Percentiles rank a stretch among this genome's conserved stretches.
These are phyloP conservation scores for Danaus melanippus DNA, from an alignment of 1,140 invertebrate species.

Conservation along the genomic window DNA sequence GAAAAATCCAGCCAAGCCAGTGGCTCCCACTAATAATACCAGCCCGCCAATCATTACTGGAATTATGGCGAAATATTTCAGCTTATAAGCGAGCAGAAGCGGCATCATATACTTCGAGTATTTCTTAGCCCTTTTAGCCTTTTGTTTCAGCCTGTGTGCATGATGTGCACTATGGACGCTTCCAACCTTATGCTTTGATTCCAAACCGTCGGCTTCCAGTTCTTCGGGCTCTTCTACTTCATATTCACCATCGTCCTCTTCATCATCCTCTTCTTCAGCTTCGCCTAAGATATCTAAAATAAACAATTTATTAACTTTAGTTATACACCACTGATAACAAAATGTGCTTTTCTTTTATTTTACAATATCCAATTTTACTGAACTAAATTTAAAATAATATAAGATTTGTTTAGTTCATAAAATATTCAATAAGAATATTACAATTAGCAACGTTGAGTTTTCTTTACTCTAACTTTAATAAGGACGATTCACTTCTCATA, in stretches of 20 bases:
- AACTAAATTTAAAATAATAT: no score
- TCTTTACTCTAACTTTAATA: no score
- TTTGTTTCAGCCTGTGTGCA: slow-evolving; percentile 33
- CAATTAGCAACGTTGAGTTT: no score
- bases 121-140: slow-evolving; percentile 72
- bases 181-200: slow-evolving; percentile 39
- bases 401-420: no score
- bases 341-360: no score
- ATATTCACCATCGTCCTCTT: slow-evolving; percentile 47
- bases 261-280: slow-evolving; percentile 48
- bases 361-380: no score
- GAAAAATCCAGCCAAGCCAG: slow-evolving; percentile 86
- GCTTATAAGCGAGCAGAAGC: slow-evolving; percentile 83
- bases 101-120: slow-evolving; percentile 81
- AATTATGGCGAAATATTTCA: slow-evolving; percentile 85
- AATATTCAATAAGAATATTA: no score
- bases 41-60: slow-evolving; percentile 82
- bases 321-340: no score
- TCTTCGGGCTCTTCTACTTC: slow-evolving; percentile 45
- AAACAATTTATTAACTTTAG: slow-evolving; percentile 3
- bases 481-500: no score
- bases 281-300: slow-evolving; percentile 58
- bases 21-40: slow-evolving; percentile 80
- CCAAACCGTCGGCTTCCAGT: slow-evolving; percentile 10
- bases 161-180: slow-evolving; percentile 15